Evolutionary conservation across 2,888 invertebrate genomes (phyloP), one percentile per base, ranked within the genome.

Genomic region (Orchesellides sinensis): DNA sequence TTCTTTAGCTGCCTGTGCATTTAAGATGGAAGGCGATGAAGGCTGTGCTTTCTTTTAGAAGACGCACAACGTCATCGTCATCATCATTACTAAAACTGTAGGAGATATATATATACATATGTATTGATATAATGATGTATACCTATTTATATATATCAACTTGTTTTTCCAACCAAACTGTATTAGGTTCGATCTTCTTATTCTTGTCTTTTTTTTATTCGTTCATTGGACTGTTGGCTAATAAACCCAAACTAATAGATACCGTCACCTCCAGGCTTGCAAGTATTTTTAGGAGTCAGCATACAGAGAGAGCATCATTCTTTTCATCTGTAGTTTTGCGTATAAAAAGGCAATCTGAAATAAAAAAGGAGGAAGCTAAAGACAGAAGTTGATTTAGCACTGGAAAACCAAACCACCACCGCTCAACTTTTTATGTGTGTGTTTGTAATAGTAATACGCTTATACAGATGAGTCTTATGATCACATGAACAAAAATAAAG

Each of bases 181-280:
- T 32, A 40, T 40, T 10, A 40, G 10, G 40, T 5, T 40, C n/a
- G 40, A 40, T 40, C 4, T 14, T 40, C 4, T 40, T 1, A 8
- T 40, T 40, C 10, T 10, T 14, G 32, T 32, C 32, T 66, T 66
- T 66, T 73, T n/a, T n/a, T n/a, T n/a, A n/a, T n/a, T n/a, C n/a
- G n/a, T n/a, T 66, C 59, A 73, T 45, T 59, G 35, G 23, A 25
- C 17, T 83, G 65, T 63, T 70, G 78, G 83, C 85, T 85, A 85
- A 85, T 85, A 85, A 85, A 85, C 75, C 83, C 83, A 85, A 85
- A 85, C 83, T 84, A 85, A 85, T 84, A 85, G 83, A 85, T 85
- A 85, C 75, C 85, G 85, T 85, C 85, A 85, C 85, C 85, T 84
- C 84, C 82, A 85, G 85, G 83, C 85, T 75, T 32, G 17, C 8